Percentiles rank a stretch among this genome's conserved stretches.
Evolutionary conservation across 2,797 vertebrate genomes (phyloP).

Genomic region (Margarornis squamiger): DNA sequence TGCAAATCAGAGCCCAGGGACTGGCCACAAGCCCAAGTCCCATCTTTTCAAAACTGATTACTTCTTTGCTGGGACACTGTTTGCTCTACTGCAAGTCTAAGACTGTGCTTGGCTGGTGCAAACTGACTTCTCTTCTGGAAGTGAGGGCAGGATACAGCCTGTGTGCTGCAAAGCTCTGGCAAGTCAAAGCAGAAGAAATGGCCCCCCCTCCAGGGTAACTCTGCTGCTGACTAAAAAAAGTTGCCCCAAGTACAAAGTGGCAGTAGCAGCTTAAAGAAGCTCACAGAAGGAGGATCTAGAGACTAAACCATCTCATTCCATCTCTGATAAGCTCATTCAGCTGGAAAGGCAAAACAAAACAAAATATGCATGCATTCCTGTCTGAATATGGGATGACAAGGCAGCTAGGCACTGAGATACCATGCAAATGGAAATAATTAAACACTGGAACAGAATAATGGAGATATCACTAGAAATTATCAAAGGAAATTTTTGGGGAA

Average conservation of each 20-base stretch:
- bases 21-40: conserved; percentile 4
- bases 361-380: neutral
- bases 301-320: neutral
- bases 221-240: neutral
- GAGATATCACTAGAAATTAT: neutral
- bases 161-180: neutral
- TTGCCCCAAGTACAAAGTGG: neutral
- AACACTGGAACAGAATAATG: neutral
- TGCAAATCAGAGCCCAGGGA: conserved; percentile 16
- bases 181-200: neutral
- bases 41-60: conserved; percentile 37
- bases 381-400: neutral
- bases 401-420: neutral
- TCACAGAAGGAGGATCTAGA: neutral
- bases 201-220: fast-evolving
- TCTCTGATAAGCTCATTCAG: neutral
- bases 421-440: conserved; percentile 9
- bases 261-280: neutral
- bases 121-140: neutral
- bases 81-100: neutral
- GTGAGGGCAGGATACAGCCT: neutral
- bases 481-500: neutral
- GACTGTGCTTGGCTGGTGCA: conserved; percentile 25
- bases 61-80: neutral
- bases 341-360: conserved; percentile 15